phyloP scores from a whole-genome alignment of 2,888 invertebrate species.

The Tenthredo amoena region DNA sequence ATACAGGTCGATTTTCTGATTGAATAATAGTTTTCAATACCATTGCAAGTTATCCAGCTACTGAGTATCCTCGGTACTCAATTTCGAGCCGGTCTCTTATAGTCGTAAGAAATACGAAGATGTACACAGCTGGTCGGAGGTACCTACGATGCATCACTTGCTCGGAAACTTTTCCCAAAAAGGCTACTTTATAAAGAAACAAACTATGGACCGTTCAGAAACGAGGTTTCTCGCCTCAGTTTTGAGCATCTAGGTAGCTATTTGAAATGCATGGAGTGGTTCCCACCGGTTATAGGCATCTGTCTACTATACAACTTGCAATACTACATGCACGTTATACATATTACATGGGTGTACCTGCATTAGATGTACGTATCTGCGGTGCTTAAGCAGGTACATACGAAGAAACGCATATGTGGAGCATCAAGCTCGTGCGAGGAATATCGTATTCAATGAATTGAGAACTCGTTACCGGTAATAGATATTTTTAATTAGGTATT shows the following conservation, averaged over 20 bases:
- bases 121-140: not conserved
- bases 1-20: too few species aligned
- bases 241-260: not conserved
- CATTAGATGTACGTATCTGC: not conserved
- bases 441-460: not conserved
- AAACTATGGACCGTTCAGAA: not conserved
- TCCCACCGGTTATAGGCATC: conserved; percentile 42
- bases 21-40: too few species aligned
- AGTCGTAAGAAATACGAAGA: not conserved
- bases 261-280: conserved; percentile 44
- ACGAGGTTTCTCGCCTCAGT: not conserved
- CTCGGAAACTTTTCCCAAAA: not conserved
- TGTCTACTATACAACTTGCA: conserved; percentile 38
- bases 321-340: conserved; percentile 30
- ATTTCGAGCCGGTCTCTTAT: too few species aligned
- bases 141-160: not conserved
- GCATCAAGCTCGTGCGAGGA: not conserved
- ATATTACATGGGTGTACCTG: not conserved
- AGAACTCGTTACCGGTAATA: not conserved
- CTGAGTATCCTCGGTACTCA: too few species aligned
- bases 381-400: not conserved
- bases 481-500: not conserved
- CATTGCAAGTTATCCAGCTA: too few species aligned
- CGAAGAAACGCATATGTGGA: not conserved
- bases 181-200: not conserved